Evolutionary conservation across 2,113 vertebrate species (phyloP), one percentile per base, ranked within the genome.

Genomic region (Candoia aspera): DNA sequence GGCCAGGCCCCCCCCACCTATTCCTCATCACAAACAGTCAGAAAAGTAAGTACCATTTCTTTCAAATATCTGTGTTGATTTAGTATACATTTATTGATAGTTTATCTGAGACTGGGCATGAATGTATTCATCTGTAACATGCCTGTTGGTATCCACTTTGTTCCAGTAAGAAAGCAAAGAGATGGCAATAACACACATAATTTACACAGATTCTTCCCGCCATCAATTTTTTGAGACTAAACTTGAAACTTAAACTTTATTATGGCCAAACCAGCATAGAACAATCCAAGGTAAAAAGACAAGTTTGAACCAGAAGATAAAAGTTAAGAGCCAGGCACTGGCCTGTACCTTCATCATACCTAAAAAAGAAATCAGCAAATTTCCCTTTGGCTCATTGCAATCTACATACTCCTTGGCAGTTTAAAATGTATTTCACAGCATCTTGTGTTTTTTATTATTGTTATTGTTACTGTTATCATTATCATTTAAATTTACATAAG

Each of bases 1-100:
- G 29, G 95, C 93, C 19, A 98, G 98, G 87, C 98, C 98, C 91
- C 99, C 98, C 53, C 99, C 98, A 90, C 98, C 98, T 62, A 98
- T 99, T 95, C 98, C 99, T 97, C 99, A 99, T 93, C 97, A 98
- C 96, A 99, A 98, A 94, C 99, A 98, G 96, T 94, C 97, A 97
- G 98, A 98, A 97, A 99, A 98, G 99, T 99, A 97, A 97, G 97
- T 58, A 91, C 84, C 86, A 90, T 90, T 57, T 8, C 92, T 2
- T 95, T 95, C 93, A 64, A 93, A 68, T 10, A 0, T 0, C 90
- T 17, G 62, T 92, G 12, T 58, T 59, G 57, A 6, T 89, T 12
- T 60, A 91, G 2, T 85, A n/a, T 12, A 1, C 11, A 33, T 3
- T 42, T 79, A 88, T 46, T 42, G 57, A 1, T 19, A 5, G 86